phyloP scores from a whole-genome alignment of 2,888 invertebrate species.

The Leucania comma region DNA sequence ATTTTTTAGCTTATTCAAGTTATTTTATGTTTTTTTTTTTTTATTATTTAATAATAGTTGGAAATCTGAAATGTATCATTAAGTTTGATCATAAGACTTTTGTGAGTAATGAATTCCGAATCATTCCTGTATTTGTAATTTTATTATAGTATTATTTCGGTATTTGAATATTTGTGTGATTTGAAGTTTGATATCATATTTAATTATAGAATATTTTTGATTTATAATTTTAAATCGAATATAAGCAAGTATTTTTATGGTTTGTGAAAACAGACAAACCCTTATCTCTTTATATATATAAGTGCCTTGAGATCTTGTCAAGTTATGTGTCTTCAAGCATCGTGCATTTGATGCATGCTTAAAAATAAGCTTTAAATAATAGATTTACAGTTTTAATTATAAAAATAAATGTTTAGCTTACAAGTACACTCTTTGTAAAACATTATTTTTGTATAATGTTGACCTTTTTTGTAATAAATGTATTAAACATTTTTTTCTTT shows the following conservation, averaged over 20 bases:
- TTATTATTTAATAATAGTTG: background rate
- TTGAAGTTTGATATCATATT: background rate
- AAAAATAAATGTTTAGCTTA: conserved; percentile 28
- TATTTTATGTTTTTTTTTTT: background rate
- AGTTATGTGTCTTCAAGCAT: conserved; percentile 42
- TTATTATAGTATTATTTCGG: background rate
- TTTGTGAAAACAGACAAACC: background rate
- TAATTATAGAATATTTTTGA: conserved; percentile 20
- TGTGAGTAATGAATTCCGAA: conserved; percentile 31
- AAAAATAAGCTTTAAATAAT: conserved; percentile 62
- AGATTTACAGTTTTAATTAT: conserved; percentile 27
- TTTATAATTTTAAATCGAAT: background rate
- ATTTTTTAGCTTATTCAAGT: conserved; percentile 22
- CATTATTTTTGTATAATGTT: conserved; percentile 61
- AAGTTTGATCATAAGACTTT: conserved; percentile 26
- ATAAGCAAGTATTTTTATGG: background rate
- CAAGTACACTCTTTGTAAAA: conserved; percentile 36
- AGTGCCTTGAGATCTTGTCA: conserved; percentile 50
- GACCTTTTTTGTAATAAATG: conserved; percentile 55
- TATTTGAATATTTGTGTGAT: conserved; percentile 21
- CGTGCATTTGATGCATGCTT: conserved; percentile 58
- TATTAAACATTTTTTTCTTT: conserved; percentile 11
- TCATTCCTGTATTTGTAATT: conserved; percentile 57
- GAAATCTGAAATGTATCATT: conserved; percentile 19
- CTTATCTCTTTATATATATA: background rate